Conservation (phyloP, 2,888 invertebrate genomes). For the Melanchra persicariae region DNA sequence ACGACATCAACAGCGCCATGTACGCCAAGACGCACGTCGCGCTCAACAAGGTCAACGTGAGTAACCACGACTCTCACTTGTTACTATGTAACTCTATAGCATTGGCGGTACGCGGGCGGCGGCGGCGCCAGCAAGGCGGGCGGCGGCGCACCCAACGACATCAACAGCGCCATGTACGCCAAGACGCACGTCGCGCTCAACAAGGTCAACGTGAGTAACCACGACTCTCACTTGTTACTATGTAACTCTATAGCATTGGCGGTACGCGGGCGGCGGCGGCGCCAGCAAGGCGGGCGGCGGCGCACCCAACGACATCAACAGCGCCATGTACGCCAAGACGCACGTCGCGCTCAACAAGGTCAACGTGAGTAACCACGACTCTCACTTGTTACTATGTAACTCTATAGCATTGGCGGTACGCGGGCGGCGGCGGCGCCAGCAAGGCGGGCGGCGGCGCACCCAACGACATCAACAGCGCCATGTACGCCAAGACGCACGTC, state of each 20-base stretch:
- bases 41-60: constrained; percentile 97
- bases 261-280: constrained; percentile 79
- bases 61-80: too few relatives aligned
- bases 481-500: constrained; percentile 97
- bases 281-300: constrained; percentile 77
- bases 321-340: constrained; percentile 96
- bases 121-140: constrained; percentile 77
- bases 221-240: too few relatives aligned
- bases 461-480: constrained; percentile 94
- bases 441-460: constrained; percentile 86
- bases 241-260: too few relatives aligned
- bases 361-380: constrained; percentile 93
- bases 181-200: constrained; percentile 97
- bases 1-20: constrained; percentile 95
- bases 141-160: constrained; percentile 92
- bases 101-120: constrained; percentile 77
- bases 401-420: constrained; percentile 76
- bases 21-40: constrained; percentile 97
- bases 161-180: constrained; percentile 95
- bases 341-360: constrained; percentile 97
- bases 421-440: constrained; percentile 75
- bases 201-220: constrained; percentile 95
- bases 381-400: too few relatives aligned
- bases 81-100: too few relatives aligned
- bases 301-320: constrained; percentile 93